Conservation (phyloP, 92 coral and sea anemone genomes). For the Actinernus sp. region DNA sequence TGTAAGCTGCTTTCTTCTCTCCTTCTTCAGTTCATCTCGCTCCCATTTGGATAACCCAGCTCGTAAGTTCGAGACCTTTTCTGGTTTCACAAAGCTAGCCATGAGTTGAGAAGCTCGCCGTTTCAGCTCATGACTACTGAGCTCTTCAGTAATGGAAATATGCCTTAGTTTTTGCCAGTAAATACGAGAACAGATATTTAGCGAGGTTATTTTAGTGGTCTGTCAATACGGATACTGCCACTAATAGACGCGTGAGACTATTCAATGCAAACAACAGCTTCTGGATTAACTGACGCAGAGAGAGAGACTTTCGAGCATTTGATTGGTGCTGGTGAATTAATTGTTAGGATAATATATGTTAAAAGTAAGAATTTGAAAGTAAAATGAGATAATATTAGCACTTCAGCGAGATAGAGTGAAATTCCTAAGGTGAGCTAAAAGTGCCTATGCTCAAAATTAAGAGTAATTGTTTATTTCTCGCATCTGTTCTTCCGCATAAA, state of each 20-base stretch:
- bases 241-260: conserved; percentile 25
- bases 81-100: conserved; percentile 44
- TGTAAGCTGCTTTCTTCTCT: conserved; percentile 67
- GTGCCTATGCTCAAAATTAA: too few relatives aligned
- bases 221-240: conserved; percentile 11
- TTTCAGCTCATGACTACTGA: neutral
- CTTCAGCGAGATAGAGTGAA: too few relatives aligned
- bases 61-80: conserved; percentile 24
- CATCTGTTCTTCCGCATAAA: too few relatives aligned
- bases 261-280: conserved; percentile 14
- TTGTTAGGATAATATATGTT: neutral
- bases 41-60: conserved; percentile 84
- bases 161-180: too few relatives aligned
- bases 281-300: conserved; percentile 23
- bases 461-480: too few relatives aligned
- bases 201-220: neutral
- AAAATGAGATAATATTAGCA: conserved; percentile 14
- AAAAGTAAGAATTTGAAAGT: conserved; percentile 14
- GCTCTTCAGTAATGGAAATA: too few relatives aligned
- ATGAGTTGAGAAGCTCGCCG: neutral
- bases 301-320: neutral
- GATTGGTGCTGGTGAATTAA: conserved; percentile 13
- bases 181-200: conserved; percentile 3
- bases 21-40: conserved; percentile 63
- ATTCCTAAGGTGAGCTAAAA: too few relatives aligned